Base-by-base conservation (phyloP, 1,140 invertebrate genomes). In the Papilio helenus region DNA sequence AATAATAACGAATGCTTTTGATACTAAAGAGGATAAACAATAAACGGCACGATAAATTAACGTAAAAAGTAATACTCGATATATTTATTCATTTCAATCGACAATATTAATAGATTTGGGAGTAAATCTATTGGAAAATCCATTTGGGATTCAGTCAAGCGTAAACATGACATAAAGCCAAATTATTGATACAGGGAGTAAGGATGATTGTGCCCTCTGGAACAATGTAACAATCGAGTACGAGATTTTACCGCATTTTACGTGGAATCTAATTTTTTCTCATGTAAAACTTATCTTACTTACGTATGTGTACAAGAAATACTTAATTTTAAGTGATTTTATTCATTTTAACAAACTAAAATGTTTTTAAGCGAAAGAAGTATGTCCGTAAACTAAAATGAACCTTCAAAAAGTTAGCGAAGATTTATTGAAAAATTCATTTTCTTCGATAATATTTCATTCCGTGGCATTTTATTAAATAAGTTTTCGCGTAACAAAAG, bases 121-220 rank as follows among this genome's bases (percentile, higher is more conserved):
- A 88, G 82, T 88, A 90, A 91, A 90, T 92, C 88, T 89, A 91
- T 92, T 85, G 88, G 87, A 89, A 93, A 94, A 92, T 88, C 86
- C 90, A 91, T 90, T 90, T 83, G 80, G 80, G 81, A 78, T 83
- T 84, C 90, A 88, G 79, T 88, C 90, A 88, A 88, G 86, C 87
- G 89, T 82, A 91, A 91, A 86, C 89, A 92, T 91, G 89, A 92
- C 87, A 91, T 91, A 84, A 90, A 88, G 85, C 84, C 84, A 88
- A 92, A 92, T 92, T 93, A 93, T 90, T 90, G 85, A 84, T 87
- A 84, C 81, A 86, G 87, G 84, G 87, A 87, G 85, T 86, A 81
- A 83, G 80, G 81, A 89, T 89, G 88, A 83, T 83, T 85, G 83
- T 85, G 82, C 73, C 79, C 81, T 83, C 79, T 86, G 77, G 65